Conservation (phyloP, 2,888 invertebrate species). For the Drosophila greeni region DNA sequence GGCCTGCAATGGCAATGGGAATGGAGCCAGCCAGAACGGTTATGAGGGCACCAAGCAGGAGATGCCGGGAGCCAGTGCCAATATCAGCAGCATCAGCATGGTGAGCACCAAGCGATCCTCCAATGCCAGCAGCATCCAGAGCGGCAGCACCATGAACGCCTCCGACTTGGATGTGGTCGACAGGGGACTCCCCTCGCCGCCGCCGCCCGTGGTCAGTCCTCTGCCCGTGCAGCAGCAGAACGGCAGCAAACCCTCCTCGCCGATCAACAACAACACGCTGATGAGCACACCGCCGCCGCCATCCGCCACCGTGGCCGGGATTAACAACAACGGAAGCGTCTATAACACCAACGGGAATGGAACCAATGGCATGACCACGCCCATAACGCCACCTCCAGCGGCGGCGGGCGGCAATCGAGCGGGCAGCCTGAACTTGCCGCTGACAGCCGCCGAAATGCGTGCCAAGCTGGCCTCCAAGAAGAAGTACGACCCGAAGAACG, state of each 20-base stretch:
- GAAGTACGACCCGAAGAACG: slow-evolving; percentile 93
- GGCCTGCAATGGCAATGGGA: slow-evolving; percentile 34
- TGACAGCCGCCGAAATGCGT: slow-evolving; percentile 95
- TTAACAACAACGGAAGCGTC: slow-evolving; percentile 59
- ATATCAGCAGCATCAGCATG: slow-evolving; percentile 74
- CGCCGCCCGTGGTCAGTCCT: slow-evolving; percentile 24
- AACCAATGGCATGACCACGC: slow-evolving; percentile 37
- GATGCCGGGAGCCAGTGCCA: slow-evolving; percentile 70
- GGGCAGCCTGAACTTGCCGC: slow-evolving; percentile 86
- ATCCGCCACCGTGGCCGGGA: slow-evolving; percentile 45
- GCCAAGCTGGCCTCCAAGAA: slow-evolving; percentile 91
- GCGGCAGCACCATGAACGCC: slow-evolving; percentile 57
- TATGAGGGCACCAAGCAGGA: slow-evolving; percentile 68
- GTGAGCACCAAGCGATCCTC: slow-evolving; percentile 66
- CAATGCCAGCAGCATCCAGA: slow-evolving; percentile 65
- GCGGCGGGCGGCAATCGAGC: slow-evolving; percentile 49
- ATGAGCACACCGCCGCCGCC: slow-evolving; percentile 55
- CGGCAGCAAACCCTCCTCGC: slow-evolving; percentile 52
- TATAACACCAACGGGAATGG: slow-evolving; percentile 46
- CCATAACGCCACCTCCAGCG: slow-evolving; percentile 27
- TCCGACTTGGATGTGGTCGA: slow-evolving; percentile 64
- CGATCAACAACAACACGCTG: slow-evolving; percentile 35
- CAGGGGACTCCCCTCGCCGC: slow-evolving; percentile 41
- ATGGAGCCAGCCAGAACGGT: slow-evolving; percentile 36
- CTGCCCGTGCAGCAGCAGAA: slow-evolving; percentile 42